Conservation (phyloP, 2,797 vertebrate species). For the Clarias pachynema region DNA sequence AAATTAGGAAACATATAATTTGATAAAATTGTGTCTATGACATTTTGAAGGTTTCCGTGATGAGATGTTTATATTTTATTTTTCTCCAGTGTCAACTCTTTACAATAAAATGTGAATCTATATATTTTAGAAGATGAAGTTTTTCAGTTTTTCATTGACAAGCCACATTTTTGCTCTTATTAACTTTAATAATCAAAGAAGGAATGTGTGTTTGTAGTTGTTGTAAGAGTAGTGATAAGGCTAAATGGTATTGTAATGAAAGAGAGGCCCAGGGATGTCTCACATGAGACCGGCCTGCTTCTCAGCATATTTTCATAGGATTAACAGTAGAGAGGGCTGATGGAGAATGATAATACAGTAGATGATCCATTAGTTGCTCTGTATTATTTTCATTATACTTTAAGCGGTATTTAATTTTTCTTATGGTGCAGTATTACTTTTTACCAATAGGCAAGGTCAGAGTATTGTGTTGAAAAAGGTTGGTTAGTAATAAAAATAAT, state of each 20-base stretch:
- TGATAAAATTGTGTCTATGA: neutral
- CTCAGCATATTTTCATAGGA: conserved; percentile 32
- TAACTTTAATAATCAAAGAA: neutral
- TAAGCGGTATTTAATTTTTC: neutral
- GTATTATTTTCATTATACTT: conserved; percentile 10
- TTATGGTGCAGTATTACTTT: conserved; percentile 6
- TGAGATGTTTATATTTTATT: neutral
- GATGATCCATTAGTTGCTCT: conserved; percentile 26
- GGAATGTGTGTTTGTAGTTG: neutral
- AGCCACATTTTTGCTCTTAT: neutral
- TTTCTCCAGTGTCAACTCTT: neutral
- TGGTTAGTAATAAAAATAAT: neutral
- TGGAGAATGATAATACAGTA: conserved; percentile 17
- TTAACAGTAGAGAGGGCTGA: conserved; percentile 13
- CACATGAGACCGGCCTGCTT: conserved; percentile 10
- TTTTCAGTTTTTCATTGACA: neutral
- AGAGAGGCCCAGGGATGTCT: neutral
- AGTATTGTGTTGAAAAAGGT: neutral
- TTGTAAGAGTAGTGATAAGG: neutral
- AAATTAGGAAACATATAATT: neutral
- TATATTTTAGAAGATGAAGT: neutral
- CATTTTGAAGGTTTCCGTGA: neutral
- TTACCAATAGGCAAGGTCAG: neutral
- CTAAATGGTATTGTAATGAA: neutral
- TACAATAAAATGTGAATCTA: neutral